Percentiles rank a stretch among this genome's conserved stretches.
Evolutionary conservation across 2,113 vertebrate genomes (phyloP).

Genomic region (Ictalurus furcatus): DNA sequence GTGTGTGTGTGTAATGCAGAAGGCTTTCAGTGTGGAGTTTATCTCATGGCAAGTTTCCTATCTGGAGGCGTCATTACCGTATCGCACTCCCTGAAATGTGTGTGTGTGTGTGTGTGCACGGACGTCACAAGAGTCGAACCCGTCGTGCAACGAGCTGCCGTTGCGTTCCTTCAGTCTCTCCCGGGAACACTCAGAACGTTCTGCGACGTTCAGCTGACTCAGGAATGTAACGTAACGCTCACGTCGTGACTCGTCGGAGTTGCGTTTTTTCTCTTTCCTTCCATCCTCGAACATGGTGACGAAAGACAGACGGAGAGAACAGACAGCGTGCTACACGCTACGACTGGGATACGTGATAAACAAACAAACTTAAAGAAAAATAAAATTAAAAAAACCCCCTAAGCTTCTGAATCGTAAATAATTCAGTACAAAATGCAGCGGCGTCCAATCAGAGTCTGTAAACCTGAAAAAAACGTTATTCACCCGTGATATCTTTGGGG

Average conservation of each 20-base stretch:
- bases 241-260: conserved; percentile 26
- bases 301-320: neutral
- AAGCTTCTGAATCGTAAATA: too few relatives aligned
- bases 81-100: neutral
- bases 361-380: too few relatives aligned
- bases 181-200: conserved; percentile 25
- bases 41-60: neutral
- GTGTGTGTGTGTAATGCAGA: neutral
- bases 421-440: too few relatives aligned
- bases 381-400: too few relatives aligned
- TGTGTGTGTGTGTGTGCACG: neutral
- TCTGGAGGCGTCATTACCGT: neutral
- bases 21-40: neutral
- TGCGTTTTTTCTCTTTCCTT: neutral
- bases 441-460: too few relatives aligned
- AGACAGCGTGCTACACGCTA: neutral
- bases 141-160: conserved; percentile 32
- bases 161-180: conserved; percentile 23
- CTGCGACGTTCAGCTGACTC: neutral
- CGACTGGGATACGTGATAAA: neutral
- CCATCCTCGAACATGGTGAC: neutral
- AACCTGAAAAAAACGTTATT: too few relatives aligned
- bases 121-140: neutral
- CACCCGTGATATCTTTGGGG: too few relatives aligned
- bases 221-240: conserved; percentile 19